Base-by-base conservation (phyloP, 2,888 invertebrate genomes). In the Synergus umbraculus region DNA sequence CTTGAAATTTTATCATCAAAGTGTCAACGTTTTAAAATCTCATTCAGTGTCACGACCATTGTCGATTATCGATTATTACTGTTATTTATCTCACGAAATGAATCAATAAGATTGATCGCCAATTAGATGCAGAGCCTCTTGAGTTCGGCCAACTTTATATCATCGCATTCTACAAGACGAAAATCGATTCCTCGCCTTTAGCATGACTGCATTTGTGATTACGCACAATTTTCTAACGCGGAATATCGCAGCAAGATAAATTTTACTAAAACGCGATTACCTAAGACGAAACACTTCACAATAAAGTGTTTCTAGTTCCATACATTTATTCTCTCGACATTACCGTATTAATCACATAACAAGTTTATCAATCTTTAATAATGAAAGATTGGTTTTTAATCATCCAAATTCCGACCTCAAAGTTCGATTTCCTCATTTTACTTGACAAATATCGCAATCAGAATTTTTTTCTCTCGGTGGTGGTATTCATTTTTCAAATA, bases 221-320 rank as follows among this genome's bases (percentile, higher is more conserved):
- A 41, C 73, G 54, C 73, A 41, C 73, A 73, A 73, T 54, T 58
- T 73, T 49, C 73, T 73, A 73, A 73, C 54, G 41, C 73, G 54
- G 37, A 73, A 58, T n/a, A 41, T 73, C 54, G 73, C 54, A 54
- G 41, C 73, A 86, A 87, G 85, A 86, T 83, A 85, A 89, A 89
- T 88, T 89, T 86, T 85, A 86, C 89, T 89, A 89, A 88, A 87
- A 85, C 79, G 82, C 86, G 87, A 89, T 89, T 89, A 85, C 87
- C 89, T 89, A 89, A 84, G 82, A 84, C 44, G 85, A 87, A 86
- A 83, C 84, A 83, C 81, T 83, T 80, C 83, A 76, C 83, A 83
- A 82, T 81, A 80, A 46, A 76, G 46, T 67, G 44, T 13, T 44
- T 18, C 66, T 43, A 44, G 66, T n/a, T 41, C 10, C 54, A 37